phyloP scores from a whole-genome alignment of 2,888 invertebrate species.

The Euspilapteryx auroguttella region DNA sequence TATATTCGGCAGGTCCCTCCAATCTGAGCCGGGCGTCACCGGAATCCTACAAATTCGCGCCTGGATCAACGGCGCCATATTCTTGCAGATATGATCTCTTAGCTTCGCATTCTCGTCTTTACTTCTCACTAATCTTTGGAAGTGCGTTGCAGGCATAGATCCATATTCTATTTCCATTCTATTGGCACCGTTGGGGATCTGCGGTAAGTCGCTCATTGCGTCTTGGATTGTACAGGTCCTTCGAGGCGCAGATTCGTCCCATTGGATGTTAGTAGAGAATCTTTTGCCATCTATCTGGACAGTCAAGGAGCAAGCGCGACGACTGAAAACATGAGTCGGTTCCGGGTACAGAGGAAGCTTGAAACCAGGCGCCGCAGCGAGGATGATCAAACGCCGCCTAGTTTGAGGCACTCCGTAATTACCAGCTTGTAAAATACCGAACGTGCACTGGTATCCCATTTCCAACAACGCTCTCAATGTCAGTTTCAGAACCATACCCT shows the following conservation, averaged over 20 bases:
- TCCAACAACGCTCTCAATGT: slow-evolving; percentile 73
- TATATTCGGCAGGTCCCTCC: slow-evolving; percentile 85
- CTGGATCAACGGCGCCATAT: slow-evolving; percentile 78
- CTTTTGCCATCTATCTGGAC: slow-evolving; percentile 45
- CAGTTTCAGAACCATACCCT: slow-evolving; percentile 78
- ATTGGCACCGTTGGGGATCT: slow-evolving; percentile 71
- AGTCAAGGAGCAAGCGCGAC: slow-evolving; percentile 64
- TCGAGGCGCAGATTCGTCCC: slow-evolving; percentile 73
- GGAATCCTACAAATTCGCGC: slow-evolving; percentile 79
- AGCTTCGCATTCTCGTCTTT: slow-evolving; percentile 57
- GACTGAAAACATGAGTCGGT: slow-evolving; percentile 76
- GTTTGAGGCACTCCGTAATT: slow-evolving; percentile 86
- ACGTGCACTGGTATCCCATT: slow-evolving; percentile 88
- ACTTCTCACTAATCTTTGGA: slow-evolving; percentile 71
- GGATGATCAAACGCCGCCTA: slow-evolving; percentile 72
- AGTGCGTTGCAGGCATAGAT: slow-evolving; percentile 71
- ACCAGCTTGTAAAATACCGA: slow-evolving; percentile 85
- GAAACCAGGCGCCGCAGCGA: slow-evolving; percentile 82
- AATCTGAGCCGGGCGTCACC: slow-evolving; percentile 74
- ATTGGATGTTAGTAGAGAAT: slow-evolving; percentile 56
- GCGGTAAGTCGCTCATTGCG: slow-evolving; percentile 80
- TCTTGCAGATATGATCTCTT: slow-evolving; percentile 81
- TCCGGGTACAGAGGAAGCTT: slow-evolving; percentile 76
- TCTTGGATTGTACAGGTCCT: slow-evolving; percentile 80
- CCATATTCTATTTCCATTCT: slow-evolving; percentile 71